These are phyloP conservation scores for Archivesica marissinica DNA, from an alignment of 1,140 invertebrate genomes.

Conservation along the genomic window DNA sequence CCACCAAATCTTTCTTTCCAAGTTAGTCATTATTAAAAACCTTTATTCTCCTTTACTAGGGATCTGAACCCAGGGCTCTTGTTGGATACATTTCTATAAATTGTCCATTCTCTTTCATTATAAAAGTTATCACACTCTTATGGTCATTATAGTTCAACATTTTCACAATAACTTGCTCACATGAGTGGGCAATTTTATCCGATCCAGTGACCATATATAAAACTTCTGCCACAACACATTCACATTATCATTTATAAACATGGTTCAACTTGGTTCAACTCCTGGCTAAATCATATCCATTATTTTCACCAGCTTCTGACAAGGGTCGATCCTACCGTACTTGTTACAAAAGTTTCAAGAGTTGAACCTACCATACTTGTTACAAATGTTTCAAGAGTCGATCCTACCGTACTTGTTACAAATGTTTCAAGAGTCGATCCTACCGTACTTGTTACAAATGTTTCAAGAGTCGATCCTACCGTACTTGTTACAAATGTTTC, in stretches of 20 bases:
- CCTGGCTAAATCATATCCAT: constrained; percentile 1
- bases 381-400: too few relatives aligned
- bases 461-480: too few relatives aligned
- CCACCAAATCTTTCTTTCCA: neutral
- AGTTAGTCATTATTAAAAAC: neutral
- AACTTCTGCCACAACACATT: constrained; percentile 23
- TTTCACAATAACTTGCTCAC: constrained; percentile 33
- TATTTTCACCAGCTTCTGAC: constrained; percentile 5
- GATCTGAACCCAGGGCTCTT: too few relatives aligned
- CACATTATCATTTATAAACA: constrained; percentile 30
- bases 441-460: too few relatives aligned
- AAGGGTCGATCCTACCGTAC: neutral
- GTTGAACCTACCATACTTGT: too few relatives aligned
- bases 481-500: too few relatives aligned
- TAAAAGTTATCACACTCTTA: neutral
- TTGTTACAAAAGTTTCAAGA: neutral
- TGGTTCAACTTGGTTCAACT: constrained; percentile 7
- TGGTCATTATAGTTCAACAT: constrained; percentile 23
- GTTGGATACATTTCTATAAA: too few relatives aligned
- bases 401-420: too few relatives aligned
- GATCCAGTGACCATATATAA: constrained; percentile 20
- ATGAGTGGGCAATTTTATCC: constrained; percentile 23
- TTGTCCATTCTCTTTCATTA: neutral
- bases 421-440: too few relatives aligned
- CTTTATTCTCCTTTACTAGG: neutral